Conservation (phyloP, 2,888 invertebrate species). For the Sarcophaga caerulescens region DNA sequence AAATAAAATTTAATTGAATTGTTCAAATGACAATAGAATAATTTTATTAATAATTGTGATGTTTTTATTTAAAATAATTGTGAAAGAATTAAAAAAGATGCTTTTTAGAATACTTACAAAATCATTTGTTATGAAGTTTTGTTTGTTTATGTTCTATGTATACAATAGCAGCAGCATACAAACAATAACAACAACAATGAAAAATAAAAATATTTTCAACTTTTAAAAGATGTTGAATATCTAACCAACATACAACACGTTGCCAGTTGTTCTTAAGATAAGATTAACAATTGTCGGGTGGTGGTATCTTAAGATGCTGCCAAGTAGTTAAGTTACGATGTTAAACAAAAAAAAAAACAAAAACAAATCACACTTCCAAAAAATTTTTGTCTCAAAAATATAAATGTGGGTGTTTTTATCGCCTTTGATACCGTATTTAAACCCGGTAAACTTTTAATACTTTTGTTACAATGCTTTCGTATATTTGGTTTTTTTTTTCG, state of each 20-base stretch:
- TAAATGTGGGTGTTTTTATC: constrained; percentile 40
- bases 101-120: constrained; percentile 57
- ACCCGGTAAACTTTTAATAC: too few relatives aligned
- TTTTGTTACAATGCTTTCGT: constrained; percentile 11
- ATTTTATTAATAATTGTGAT: not conserved
- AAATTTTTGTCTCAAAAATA: not conserved
- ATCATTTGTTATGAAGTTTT: constrained; percentile 64
- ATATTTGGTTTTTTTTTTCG: constrained; percentile 2
- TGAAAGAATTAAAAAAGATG: not conserved
- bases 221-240: constrained; percentile 16
- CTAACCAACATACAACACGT: constrained; percentile 36
- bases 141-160: constrained; percentile 24
- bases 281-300: not conserved
- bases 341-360: constrained; percentile 6
- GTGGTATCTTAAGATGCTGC: not conserved
- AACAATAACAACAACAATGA: constrained; percentile 13
- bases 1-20: constrained; percentile 10
- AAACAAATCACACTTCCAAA: constrained; percentile 9
- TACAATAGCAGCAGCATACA: constrained; percentile 38
- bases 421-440: too few relatives aligned
- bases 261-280: not conserved
- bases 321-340: constrained; percentile 14
- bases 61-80: not conserved
- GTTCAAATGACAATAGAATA: constrained; percentile 3
- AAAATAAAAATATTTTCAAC: not conserved